phyloP scores from a whole-genome alignment of 2,113 vertebrate genomes.

The Podocnemis expansa region DNA sequence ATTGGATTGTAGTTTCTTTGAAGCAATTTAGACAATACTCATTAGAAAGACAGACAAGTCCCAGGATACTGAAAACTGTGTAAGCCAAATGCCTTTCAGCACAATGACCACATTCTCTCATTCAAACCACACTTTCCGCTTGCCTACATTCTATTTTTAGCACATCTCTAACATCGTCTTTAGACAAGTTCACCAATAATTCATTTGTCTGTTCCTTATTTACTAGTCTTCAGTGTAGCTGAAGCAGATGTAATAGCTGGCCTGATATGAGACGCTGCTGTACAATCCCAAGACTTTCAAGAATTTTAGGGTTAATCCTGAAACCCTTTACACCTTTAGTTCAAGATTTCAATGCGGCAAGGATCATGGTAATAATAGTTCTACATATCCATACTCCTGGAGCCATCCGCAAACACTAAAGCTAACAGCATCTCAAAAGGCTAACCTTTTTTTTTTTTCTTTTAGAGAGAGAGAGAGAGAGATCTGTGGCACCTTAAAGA shows the following conservation, averaged over 20 bases:
- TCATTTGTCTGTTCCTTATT: background rate
- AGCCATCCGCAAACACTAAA: background rate
- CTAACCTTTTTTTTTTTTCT: too few relatives aligned
- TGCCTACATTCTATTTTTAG: background rate
- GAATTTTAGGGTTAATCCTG: background rate
- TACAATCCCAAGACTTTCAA: constrained; percentile 3
- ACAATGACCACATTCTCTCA: background rate
- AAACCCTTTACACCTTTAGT: constrained; percentile 19
- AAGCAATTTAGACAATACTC: background rate
- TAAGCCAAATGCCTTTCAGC: background rate
- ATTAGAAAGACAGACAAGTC: background rate
- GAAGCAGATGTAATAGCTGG: background rate
- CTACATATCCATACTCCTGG: background rate
- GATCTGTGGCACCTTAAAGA: too few relatives aligned
- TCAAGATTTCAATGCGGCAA: background rate
- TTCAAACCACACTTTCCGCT: background rate
- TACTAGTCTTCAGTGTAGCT: background rate
- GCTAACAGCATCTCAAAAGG: background rate
- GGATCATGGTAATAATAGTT: background rate
- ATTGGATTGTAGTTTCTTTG: background rate
- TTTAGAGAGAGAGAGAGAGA: too few relatives aligned
- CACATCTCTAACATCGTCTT: background rate
- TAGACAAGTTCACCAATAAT: constrained; percentile 25
- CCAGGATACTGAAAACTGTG: background rate
- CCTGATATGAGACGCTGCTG: background rate